These are phyloP conservation scores for Acanthochromis polyacanthus DNA, from an alignment of 2,113 vertebrate species.

Conservation along the genomic window DNA sequence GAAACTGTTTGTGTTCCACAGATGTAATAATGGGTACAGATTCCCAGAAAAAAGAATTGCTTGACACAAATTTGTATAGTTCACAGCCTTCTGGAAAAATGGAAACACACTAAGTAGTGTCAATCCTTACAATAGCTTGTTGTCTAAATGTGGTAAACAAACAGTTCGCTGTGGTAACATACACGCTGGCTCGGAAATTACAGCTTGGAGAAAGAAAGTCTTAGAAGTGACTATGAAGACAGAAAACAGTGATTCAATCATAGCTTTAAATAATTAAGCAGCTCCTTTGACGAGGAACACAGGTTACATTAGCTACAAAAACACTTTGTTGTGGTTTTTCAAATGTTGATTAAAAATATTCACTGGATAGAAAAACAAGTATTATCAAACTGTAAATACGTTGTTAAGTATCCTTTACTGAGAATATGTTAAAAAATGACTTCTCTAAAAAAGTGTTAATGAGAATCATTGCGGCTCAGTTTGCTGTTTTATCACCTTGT, in stretches of 20 bases:
- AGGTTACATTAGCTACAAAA: neutral
- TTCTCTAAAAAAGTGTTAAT: neutral
- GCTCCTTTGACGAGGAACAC: neutral
- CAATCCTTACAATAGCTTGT: neutral
- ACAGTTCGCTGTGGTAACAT: neutral
- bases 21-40: neutral
- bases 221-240: neutral
- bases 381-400: neutral
- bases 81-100: neutral
- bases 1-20: neutral
- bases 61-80: neutral
- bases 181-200: neutral
- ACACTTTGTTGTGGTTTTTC: neutral
- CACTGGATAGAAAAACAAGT: too few relatives aligned
- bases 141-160: neutral
- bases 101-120: neutral
- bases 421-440: neutral
- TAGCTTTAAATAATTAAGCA: neutral
- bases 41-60: neutral
- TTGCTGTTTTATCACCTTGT: constrained; percentile 36
- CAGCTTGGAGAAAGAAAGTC: neutral
- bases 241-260: neutral
- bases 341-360: neutral
- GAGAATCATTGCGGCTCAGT: neutral
- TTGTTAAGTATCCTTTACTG: neutral